Conservation (phyloP, 1,140 invertebrate species). For the Prorops nasuta region DNA sequence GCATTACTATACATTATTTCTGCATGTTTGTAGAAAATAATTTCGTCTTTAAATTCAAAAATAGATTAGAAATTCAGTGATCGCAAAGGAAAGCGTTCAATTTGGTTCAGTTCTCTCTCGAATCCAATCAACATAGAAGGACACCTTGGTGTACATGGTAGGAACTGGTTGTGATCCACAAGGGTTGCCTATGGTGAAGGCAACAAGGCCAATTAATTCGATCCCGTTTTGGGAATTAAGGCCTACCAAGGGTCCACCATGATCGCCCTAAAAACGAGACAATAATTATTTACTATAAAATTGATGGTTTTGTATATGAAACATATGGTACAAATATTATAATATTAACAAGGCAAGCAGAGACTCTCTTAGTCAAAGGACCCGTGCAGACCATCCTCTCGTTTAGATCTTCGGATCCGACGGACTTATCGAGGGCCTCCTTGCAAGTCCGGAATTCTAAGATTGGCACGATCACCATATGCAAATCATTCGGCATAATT, state of each 20-base stretch:
- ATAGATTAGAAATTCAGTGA: too few relatives aligned
- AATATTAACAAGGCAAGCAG: conserved; percentile 61
- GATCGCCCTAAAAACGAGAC: conserved; percentile 57
- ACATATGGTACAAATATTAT: too few relatives aligned
- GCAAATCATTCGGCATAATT: conserved; percentile 29
- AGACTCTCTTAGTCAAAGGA: conserved; percentile 58
- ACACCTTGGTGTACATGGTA: conserved; percentile 65
- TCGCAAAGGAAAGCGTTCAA: too few relatives aligned
- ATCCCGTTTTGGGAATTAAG: neutral
- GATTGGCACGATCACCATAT: conserved; percentile 31
- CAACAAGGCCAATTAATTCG: conserved; percentile 64
- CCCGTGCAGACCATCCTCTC: conserved; percentile 63
- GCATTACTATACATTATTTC: too few relatives aligned
- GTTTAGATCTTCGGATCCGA: conserved; percentile 32
- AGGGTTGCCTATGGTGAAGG: conserved; percentile 69
- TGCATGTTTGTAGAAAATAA: too few relatives aligned
- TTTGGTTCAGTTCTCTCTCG: too few relatives aligned
- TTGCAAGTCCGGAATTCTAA: conserved; percentile 32
- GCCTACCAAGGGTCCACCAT: conserved; percentile 64
- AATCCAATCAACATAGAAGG: conserved; percentile 56
- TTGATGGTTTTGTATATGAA: too few relatives aligned
- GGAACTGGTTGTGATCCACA: conserved; percentile 63
- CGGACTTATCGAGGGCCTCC: conserved; percentile 19
- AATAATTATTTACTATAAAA: neutral
- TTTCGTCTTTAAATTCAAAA: too few relatives aligned